A percentile compares a stretch with the other conserved stretches of the same genome.
These are phyloP conservation scores for Neoascia interrupta DNA, from an alignment of 2,888 invertebrate species.

Conservation along the genomic window DNA sequence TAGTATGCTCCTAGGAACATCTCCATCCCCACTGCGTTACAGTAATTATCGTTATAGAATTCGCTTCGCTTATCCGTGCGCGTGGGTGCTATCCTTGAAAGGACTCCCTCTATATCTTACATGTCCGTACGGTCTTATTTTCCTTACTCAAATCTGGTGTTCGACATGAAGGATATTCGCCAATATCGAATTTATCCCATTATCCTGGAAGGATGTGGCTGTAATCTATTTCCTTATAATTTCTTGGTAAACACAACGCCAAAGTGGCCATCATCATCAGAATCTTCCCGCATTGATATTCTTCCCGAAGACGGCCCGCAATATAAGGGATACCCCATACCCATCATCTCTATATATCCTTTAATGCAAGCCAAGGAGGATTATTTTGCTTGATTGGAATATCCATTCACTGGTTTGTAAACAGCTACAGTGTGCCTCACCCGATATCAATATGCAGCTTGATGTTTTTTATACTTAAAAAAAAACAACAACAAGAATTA, in stretches of 20 bases:
- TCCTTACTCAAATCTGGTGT: background rate
- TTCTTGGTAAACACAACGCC: constrained; percentile 58
- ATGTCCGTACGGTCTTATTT: constrained; percentile 10
- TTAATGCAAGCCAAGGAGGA: constrained; percentile 43
- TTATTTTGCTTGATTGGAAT: constrained; percentile 64
- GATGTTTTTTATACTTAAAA: background rate
- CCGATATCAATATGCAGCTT: constrained; percentile 18
- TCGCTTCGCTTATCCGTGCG: constrained; percentile 23
- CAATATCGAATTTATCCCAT: constrained; percentile 65
- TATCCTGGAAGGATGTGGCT: constrained; percentile 62
- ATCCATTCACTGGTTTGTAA: constrained; percentile 35
- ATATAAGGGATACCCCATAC: no score
- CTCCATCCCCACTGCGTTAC: constrained; percentile 1
- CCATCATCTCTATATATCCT: constrained; percentile 14
- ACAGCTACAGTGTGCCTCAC: constrained; percentile 28
- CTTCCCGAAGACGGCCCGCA: constrained; percentile 9
- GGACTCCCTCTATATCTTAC: background rate
- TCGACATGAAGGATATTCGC: constrained; percentile 35
- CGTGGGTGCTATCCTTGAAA: constrained; percentile 10
- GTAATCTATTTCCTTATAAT: constrained; percentile 68
- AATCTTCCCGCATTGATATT: constrained; percentile 51
- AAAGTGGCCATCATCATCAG: constrained; percentile 58
- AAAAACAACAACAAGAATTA: no score
- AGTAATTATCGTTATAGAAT: constrained; percentile 53
- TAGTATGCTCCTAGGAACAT: constrained; percentile 44